Conservation (phyloP, 2,888 invertebrate genomes). For the Therioaphis trifolii region DNA sequence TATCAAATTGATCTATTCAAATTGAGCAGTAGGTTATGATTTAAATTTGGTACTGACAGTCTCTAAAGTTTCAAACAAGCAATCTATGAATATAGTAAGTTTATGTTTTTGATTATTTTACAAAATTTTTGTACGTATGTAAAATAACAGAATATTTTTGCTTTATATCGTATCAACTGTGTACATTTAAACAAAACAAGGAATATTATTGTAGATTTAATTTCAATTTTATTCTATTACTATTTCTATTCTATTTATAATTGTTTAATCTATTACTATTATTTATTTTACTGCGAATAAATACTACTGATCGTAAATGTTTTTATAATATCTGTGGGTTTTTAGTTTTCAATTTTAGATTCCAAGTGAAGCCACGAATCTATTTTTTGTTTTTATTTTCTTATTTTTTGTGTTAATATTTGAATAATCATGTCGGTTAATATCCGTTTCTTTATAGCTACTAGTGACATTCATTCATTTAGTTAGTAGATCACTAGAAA, state of each 20-base stretch:
- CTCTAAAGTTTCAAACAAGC: background rate
- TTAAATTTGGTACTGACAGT: too few relatives aligned
- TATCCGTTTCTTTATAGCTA: background rate
- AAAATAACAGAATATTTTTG: background rate
- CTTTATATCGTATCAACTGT: background rate
- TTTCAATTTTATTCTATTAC: too few relatives aligned
- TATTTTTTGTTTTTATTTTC: background rate
- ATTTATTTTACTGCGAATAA: too few relatives aligned
- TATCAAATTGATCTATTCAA: background rate
- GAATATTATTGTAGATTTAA: background rate
- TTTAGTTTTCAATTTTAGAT: too few relatives aligned
- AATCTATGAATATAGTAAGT: background rate
- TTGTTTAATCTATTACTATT: too few relatives aligned
- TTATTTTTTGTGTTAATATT: background rate
- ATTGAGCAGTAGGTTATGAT: background rate
- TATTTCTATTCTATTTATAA: too few relatives aligned
- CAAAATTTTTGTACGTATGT: background rate
- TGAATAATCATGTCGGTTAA: background rate
- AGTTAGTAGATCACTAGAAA: slow-evolving; percentile 25
- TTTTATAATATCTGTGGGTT: too few relatives aligned
- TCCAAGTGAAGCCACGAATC: too few relatives aligned
- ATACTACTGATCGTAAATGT: too few relatives aligned
- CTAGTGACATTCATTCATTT: background rate
- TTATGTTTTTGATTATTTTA: background rate
- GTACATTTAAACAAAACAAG: background rate